These are phyloP conservation scores for Danaus chrysippus DNA, from an alignment of 2,888 invertebrate species.

Conservation along the genomic window DNA sequence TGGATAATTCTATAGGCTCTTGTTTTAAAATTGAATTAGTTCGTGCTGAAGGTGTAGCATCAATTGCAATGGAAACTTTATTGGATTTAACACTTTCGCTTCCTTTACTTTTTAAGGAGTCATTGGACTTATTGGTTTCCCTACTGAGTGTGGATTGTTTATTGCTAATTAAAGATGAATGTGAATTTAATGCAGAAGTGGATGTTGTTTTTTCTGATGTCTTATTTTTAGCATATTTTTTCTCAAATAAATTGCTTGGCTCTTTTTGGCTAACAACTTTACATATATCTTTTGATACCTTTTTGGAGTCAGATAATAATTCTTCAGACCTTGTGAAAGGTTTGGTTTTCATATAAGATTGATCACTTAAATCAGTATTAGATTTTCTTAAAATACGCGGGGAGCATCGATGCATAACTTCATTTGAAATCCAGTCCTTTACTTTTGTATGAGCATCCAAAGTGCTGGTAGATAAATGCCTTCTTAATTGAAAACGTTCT, in stretches of 20 bases:
- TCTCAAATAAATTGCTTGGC: constrained; percentile 43
- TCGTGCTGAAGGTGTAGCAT: constrained; percentile 87
- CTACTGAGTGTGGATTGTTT: constrained; percentile 54
- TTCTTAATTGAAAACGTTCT: constrained; percentile 81
- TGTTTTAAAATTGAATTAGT: constrained; percentile 86
- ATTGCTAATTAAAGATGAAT: constrained; percentile 62
- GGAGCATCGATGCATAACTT: constrained; percentile 85
- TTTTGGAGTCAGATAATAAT: constrained; percentile 58
- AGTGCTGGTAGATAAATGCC: constrained; percentile 88
- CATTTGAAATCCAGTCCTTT: constrained; percentile 90
- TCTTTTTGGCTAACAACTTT: constrained; percentile 42
- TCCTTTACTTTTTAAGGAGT: constrained; percentile 66
- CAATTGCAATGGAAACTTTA: constrained; percentile 87
- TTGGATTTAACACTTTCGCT: constrained; percentile 74
- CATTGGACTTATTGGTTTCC: constrained; percentile 61
- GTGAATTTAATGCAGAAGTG: constrained; percentile 68
- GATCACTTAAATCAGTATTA: constrained; percentile 58
- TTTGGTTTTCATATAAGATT: constrained; percentile 47
- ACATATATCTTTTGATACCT: constrained; percentile 42
- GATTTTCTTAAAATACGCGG: constrained; percentile 81
- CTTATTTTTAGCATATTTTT: constrained; percentile 52
- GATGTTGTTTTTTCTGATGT: constrained; percentile 72
- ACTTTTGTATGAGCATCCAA: constrained; percentile 93
- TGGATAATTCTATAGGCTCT: constrained; percentile 86
- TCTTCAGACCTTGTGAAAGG: constrained; percentile 72